Base-by-base conservation (phyloP, 2,888 invertebrate species). In the Papilio gigon region DNA sequence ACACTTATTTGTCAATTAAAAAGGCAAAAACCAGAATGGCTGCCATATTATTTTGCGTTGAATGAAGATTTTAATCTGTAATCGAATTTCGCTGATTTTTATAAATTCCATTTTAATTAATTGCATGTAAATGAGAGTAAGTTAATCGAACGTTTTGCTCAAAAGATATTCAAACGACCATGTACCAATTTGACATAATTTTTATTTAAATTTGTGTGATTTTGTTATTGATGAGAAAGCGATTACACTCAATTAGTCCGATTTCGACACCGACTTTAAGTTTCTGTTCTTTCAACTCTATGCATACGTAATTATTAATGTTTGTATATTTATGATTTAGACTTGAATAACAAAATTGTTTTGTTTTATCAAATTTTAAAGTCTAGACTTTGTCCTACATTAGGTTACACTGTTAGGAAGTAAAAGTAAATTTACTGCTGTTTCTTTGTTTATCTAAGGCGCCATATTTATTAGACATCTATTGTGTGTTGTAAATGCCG, bases 1-100 rank as follows among this genome's bases (percentile, higher is more conserved):
- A 17, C n/a, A 25, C 27, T 30, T 17, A 56, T 56, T 56, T 30
- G 53, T 56, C 53, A 56, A 56, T 56, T 56, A 56, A 56, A n/a
- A 56, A 56, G 6, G 53, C 11, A 56, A 56, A 56, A 30, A 56
- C 30, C 27, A 30, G 30, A 25, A 8, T 5, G 1, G 25, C 27
- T 50, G 25, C 22, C 1, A 3, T 4, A 17, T 30, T n/a, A 30
- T 11, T 30, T 56, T 30, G 5, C 27, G n/a, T 9, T 2, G 37
- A 37, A 37, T 37, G 11, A 30, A 50, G 14, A 56, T 56, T 37
- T 50, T 47, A 47, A 27, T 27, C 50, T 53, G 27, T 2, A 27
- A 27, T 27, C 9, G 9, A n/a, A 9, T 9, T 30, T 53, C 12
- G 30, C 2, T 56, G 53, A 53, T 30, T 56, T 30, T 53, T 17